A percentile compares a stretch with the other conserved stretches of the same genome.
Evolutionary conservation across 2,888 invertebrate genomes (phyloP).

Genomic region (Nysson spinosus): DNA sequence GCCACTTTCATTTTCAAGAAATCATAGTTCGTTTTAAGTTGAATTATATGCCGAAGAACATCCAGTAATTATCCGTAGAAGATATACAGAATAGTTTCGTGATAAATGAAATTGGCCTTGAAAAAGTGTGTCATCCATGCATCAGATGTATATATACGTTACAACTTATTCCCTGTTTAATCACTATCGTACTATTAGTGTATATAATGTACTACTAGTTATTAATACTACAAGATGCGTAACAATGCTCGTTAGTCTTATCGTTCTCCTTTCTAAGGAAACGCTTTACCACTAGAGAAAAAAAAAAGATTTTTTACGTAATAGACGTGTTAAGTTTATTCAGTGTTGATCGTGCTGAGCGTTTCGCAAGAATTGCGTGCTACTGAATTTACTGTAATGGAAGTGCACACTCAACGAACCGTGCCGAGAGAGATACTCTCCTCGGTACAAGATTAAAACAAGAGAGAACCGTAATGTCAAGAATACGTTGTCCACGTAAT

Average conservation of each 20-base stretch:
- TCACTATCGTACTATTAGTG: slow-evolving; percentile 33
- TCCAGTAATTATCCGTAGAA: no score
- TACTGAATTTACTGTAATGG: background rate
- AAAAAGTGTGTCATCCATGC: background rate
- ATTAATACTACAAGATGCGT: slow-evolving; percentile 38
- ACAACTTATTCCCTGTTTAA: slow-evolving; percentile 18
- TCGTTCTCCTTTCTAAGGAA: slow-evolving; percentile 25
- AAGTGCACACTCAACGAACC: background rate
- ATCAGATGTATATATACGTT: slow-evolving; percentile 24
- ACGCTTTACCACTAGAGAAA: no score
- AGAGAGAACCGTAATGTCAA: slow-evolving; percentile 26
- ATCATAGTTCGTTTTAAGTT: no score
- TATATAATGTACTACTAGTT: slow-evolving; percentile 39
- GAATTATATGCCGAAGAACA: no score
- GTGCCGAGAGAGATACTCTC: slow-evolving; percentile 2
- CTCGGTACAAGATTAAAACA: slow-evolving; percentile 6
- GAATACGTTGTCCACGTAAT: slow-evolving; percentile 44
- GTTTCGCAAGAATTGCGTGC: background rate
- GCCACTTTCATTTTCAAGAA: no score
- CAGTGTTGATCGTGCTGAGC: background rate
- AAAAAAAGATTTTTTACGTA: background rate
- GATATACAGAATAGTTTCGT: no score
- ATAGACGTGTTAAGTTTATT: background rate
- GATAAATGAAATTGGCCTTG: no score
- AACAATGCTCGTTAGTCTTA: slow-evolving; percentile 34